A percentile compares a stretch with the other conserved stretches of the same genome.
Conservation (phyloP, 2,797 vertebrate genomes). For the Apogon hyalosoma region DNA sequence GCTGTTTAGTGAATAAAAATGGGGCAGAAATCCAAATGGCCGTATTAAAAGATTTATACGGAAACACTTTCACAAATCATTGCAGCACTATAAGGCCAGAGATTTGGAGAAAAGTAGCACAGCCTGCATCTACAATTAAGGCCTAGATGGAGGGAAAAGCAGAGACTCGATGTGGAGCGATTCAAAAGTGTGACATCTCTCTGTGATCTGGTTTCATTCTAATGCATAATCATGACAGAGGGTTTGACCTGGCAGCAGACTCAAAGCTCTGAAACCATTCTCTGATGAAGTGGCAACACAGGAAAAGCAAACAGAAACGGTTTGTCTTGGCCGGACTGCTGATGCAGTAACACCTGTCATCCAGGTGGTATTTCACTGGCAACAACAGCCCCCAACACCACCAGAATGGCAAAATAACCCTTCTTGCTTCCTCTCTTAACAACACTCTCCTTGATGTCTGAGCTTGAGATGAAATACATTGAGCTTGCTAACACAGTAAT, state of each 20-base stretch:
- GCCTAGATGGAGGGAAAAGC: constrained; percentile 23
- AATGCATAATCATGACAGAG: constrained; percentile 45
- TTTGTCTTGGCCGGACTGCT: constrained; percentile 45
- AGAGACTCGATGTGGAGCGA: constrained; percentile 16
- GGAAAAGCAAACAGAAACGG: constrained; percentile 42
- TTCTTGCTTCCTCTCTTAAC: constrained; percentile 14
- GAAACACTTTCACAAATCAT: constrained; percentile 46
- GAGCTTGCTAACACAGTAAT: constrained; percentile 30
- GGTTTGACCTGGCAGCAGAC: constrained; percentile 56
- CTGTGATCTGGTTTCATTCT: constrained; percentile 43
- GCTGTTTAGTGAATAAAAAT: constrained; percentile 30
- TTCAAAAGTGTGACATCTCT: constrained; percentile 21
- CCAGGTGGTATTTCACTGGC: constrained; percentile 38
- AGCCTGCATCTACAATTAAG: constrained; percentile 46
- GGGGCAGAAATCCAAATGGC: constrained; percentile 37
- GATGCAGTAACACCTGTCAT: constrained; percentile 52
- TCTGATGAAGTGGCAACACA: constrained; percentile 50
- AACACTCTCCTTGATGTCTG: constrained; percentile 39
- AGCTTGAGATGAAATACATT: constrained; percentile 36
- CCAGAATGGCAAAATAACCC: constrained; percentile 32
- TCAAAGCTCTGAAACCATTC: constrained; percentile 44
- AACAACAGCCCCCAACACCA: constrained; percentile 9
- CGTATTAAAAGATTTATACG: constrained; percentile 63
- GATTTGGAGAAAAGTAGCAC: constrained; percentile 49
- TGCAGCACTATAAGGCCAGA: constrained; percentile 31